Conservation (phyloP, 1,140 invertebrate species). For the Hyles vespertilio region DNA sequence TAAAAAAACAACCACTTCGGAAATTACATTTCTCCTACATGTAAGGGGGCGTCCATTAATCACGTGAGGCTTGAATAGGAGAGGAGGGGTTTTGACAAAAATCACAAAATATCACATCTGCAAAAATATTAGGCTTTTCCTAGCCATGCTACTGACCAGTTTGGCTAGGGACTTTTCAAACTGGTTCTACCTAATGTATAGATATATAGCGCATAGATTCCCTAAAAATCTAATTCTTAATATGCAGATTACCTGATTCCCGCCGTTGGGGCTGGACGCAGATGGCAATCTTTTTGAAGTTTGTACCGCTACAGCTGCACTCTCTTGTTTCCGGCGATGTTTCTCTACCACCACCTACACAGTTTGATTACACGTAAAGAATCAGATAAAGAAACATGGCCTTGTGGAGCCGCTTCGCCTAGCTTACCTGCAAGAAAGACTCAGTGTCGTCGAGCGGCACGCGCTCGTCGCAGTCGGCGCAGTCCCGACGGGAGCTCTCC, state of each 20-base stretch:
- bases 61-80: too few species aligned
- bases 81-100: too few species aligned
- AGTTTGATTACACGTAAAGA: neutral
- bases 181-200: too few species aligned
- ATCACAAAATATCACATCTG: neutral
- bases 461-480: neutral
- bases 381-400: too few species aligned
- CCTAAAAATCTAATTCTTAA: neutral
- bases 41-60: too few species aligned
- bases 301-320: slow-evolving; percentile 3
- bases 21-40: too few species aligned
- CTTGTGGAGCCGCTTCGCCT: neutral
- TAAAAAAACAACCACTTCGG: too few species aligned
- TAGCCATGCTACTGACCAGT: neutral
- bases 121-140: neutral
- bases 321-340: slow-evolving; percentile 6
- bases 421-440: slow-evolving; percentile 7
- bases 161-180: neutral
- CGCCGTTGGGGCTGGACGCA: slow-evolving; percentile 11
- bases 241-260: neutral
- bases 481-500: slow-evolving; percentile 1
- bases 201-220: too few species aligned
- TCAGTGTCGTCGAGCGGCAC: slow-evolving; percentile 3
- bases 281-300: slow-evolving; percentile 7
- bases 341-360: slow-evolving; percentile 20